phyloP scores from a whole-genome alignment of 2,888 invertebrate species.

The Aricia artaxerxes region DNA sequence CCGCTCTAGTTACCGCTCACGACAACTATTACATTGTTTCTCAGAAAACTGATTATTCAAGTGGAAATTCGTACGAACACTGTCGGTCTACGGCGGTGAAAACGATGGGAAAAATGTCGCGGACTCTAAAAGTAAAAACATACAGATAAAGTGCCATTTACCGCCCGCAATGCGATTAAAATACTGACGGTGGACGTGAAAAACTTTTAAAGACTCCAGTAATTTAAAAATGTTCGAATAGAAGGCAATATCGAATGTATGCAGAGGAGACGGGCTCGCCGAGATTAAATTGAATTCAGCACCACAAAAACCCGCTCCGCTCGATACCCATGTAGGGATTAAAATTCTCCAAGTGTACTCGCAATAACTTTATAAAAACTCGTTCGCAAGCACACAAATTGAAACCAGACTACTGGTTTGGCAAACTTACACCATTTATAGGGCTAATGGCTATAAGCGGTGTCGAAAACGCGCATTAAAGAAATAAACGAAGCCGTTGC shows the following conservation, averaged over 20 bases:
- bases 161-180: not conserved
- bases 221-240: slow-evolving; percentile 19
- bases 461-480: slow-evolving; percentile 64
- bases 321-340: slow-evolving; percentile 59
- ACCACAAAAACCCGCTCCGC: slow-evolving; percentile 66
- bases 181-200: slow-evolving; percentile 6
- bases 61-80: slow-evolving; percentile 31
- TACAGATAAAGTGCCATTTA: not conserved
- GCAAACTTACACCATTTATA: slow-evolving; percentile 66
- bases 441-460: slow-evolving; percentile 49
- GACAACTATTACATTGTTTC: slow-evolving; percentile 50
- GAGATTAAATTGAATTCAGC: slow-evolving; percentile 66
- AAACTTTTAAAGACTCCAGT: slow-evolving; percentile 4
- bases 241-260: slow-evolving; percentile 15
- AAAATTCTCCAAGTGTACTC: slow-evolving; percentile 67
- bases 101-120: slow-evolving; percentile 4
- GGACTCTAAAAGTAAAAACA: not conserved
- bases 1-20: slow-evolving; percentile 69
- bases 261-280: slow-evolving; percentile 24
- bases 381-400: slow-evolving; percentile 68
- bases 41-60: slow-evolving; percentile 47
- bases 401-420: slow-evolving; percentile 58
- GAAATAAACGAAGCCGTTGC: slow-evolving; percentile 56
- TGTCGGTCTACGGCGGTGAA: slow-evolving; percentile 26
- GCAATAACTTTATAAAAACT: slow-evolving; percentile 69